Conservation (phyloP, 1,140 invertebrate species). For the Chymomyza costata region DNA sequence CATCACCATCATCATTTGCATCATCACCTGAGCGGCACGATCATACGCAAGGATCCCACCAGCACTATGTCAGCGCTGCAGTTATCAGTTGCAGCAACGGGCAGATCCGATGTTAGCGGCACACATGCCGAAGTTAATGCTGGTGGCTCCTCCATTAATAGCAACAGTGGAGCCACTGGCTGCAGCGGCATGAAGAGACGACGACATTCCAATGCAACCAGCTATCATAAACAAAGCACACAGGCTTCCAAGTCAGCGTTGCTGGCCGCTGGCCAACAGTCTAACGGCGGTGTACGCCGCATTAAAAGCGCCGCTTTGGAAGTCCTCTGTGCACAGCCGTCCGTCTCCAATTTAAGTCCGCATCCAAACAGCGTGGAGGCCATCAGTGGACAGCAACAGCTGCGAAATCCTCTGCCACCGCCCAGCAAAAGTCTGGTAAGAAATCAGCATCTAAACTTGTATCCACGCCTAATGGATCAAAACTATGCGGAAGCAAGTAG, state of each 20-base stretch:
- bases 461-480: conserved; percentile 75
- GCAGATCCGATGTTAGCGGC: neutral
- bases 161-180: conserved; percentile 7
- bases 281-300: conserved; percentile 76
- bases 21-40: conserved; percentile 36
- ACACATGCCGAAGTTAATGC: conserved; percentile 3
- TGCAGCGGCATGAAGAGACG: conserved; percentile 72
- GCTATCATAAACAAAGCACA: conserved; percentile 45
- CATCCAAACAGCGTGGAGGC: conserved; percentile 83
- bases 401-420: conserved; percentile 80
- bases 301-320: conserved; percentile 82
- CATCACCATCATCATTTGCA: conserved; percentile 33
- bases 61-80: conserved; percentile 80
- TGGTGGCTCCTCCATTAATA: conserved; percentile 6
- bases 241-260: conserved; percentile 29
- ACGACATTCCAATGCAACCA: conserved; percentile 80
- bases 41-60: conserved; percentile 78
- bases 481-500: conserved; percentile 37
- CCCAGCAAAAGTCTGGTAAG: conserved; percentile 81
- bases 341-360: conserved; percentile 79
- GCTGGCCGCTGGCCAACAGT: conserved; percentile 7
- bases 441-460: conserved; percentile 81
- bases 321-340: conserved; percentile 80
- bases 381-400: conserved; percentile 79
- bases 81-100: conserved; percentile 65